Evolutionary conservation across 2,113 vertebrate genomes (phyloP).

Genomic region (Trogon surrucura): DNA sequence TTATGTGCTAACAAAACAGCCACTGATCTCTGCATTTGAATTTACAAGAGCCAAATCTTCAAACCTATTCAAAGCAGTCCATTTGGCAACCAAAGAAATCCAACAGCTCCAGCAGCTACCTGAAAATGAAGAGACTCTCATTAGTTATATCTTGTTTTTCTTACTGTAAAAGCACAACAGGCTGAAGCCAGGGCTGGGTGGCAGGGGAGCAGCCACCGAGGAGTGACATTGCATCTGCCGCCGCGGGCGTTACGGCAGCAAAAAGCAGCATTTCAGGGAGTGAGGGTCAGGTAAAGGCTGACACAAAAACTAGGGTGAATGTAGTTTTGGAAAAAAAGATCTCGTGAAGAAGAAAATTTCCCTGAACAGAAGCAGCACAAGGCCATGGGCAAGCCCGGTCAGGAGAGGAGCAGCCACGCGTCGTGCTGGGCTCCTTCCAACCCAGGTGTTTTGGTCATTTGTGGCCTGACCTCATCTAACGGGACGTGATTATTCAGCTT

Average conservation of each 20-base stretch:
- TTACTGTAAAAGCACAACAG: neutral
- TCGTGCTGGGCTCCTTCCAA: neutral
- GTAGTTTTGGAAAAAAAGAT: neutral
- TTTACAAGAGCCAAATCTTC: conserved; percentile 74
- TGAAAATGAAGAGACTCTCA: conserved; percentile 59
- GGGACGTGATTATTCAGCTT: neutral
- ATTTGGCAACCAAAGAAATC: neutral
- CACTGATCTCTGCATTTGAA: conserved; percentile 67
- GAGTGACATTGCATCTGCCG: neutral
- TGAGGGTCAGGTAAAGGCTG: neutral
- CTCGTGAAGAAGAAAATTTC: neutral
- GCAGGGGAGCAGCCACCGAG: neutral
- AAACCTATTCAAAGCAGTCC: conserved; percentile 75
- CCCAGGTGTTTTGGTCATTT: too few species aligned
- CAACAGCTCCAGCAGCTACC: conserved; percentile 44
- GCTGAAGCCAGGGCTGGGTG: neutral
- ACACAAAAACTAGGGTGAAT: neutral
- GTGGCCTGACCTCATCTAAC: neutral
- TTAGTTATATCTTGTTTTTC: neutral
- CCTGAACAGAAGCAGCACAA: neutral
- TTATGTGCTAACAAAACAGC: conserved; percentile 51
- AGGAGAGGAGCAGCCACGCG: neutral
- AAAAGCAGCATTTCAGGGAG: neutral
- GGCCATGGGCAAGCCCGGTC: fast-evolving
- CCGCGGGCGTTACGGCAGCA: neutral